These are phyloP conservation scores for Sebastes aleutianus DNA, from an alignment of 2,797 vertebrate genomes.

Conservation along the genomic window DNA sequence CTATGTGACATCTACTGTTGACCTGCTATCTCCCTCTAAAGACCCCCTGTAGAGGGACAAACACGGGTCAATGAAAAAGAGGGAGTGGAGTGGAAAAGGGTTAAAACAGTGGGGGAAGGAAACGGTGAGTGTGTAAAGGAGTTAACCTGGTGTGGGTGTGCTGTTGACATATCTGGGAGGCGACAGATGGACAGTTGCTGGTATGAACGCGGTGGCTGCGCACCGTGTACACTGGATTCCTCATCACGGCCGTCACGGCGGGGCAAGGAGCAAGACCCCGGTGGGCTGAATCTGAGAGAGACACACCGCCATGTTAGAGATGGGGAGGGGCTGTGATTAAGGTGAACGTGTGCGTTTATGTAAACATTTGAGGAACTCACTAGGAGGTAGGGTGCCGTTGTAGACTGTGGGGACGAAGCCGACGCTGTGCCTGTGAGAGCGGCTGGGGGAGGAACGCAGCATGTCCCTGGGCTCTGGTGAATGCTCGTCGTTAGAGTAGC, in stretches of 20 bases:
- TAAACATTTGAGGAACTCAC: slow-evolving; percentile 77
- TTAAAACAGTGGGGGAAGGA: background rate
- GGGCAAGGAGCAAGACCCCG: slow-evolving; percentile 90
- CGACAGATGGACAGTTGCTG: slow-evolving; percentile 89
- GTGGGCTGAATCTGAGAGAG: slow-evolving; percentile 86
- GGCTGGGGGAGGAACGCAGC: slow-evolving; percentile 89
- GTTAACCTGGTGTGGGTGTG: slow-evolving; percentile 81
- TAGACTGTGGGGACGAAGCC: slow-evolving; percentile 86
- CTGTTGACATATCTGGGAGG: slow-evolving; percentile 90
- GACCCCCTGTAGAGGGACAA: background rate
- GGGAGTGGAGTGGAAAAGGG: no score
- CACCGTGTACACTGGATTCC: slow-evolving; percentile 95
- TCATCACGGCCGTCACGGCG: slow-evolving; percentile 93
- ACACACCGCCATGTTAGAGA: slow-evolving; percentile 1
- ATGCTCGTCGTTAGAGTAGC: slow-evolving; percentile 87
- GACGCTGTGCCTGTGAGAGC: slow-evolving; percentile 88
- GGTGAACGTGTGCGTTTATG: background rate
- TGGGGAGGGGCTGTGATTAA: background rate
- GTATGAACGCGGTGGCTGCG: slow-evolving; percentile 92
- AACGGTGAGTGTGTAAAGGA: background rate
- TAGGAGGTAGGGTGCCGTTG: slow-evolving; percentile 85
- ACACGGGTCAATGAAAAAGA: background rate
- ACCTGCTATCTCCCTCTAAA: no score
- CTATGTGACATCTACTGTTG: no score
- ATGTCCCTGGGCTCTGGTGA: slow-evolving; percentile 90